Evolutionary conservation across 2,888 invertebrate species (phyloP), one percentile per base, ranked within the genome.

Genomic region (Drosophila acutilabella): DNA sequence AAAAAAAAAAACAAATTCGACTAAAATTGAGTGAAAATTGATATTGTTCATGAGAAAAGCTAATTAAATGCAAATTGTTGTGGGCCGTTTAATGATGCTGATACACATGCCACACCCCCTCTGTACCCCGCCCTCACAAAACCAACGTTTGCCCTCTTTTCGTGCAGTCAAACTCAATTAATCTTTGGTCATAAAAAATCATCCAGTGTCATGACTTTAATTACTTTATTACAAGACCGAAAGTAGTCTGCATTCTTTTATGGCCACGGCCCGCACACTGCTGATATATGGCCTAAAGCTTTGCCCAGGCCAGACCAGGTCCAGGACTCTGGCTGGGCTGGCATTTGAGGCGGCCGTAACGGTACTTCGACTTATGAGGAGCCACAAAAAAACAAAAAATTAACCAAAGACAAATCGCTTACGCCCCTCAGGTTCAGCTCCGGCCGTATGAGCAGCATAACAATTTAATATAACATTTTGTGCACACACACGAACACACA

Each of bases 151-250:
- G 14, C 5, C 23, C 36, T 38, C 13, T 30, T 14, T n/a, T 5
- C 4, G 16, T 33, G 8, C 47, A 26, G 65, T 10, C 61, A 38
- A 38, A 54, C 57, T 65, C 81, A 77, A 82, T 86, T 78, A 81
- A 78, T 84, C 68, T 81, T 56, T 61, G 64, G 59, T 57, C 74
- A 75, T 71, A 81, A 88, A 80, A 78, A 80, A 81, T 81, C 68
- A 77, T 73, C 56, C 78, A 77, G 73, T 84, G 89, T 90, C 90
- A 88, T 73, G 89, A 70, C 80, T 80, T 89, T 88, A 88, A 88
- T 88, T 88, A 90, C 87, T 88, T 88, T 89, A 88, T 88, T 88
- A 90, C 85, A 70, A 54, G 36, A 36, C 54, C 48, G 13, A 41
- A 60, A 66, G 23, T 58, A 78, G 60, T 14, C 74, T 78, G 62